Evolutionary conservation across 2,888 invertebrate species (phyloP).

Genomic region (Eupithecia subumbrata): DNA sequence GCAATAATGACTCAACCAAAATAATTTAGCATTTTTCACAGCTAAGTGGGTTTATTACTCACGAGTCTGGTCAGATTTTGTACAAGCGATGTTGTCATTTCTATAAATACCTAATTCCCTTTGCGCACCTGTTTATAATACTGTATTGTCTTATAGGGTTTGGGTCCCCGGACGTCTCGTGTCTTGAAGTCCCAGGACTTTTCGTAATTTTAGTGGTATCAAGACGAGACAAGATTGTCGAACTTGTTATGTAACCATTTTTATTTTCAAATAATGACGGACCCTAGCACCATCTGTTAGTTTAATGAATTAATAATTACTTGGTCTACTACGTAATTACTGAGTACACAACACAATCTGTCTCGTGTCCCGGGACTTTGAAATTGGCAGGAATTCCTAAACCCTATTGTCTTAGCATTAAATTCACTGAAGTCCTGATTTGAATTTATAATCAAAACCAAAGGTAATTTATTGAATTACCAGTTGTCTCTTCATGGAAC

Average conservation of each 20-base stretch:
- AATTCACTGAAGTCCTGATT: constrained; percentile 13
- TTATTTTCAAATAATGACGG: too few species aligned
- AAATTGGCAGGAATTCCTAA: too few species aligned
- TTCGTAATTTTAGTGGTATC: too few species aligned
- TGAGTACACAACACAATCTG: too few species aligned
- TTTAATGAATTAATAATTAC: too few species aligned
- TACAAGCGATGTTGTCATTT: neutral
- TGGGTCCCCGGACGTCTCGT: too few species aligned
- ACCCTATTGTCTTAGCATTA: constrained; percentile 25
- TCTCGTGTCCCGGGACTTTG: too few species aligned
- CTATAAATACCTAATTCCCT: neutral
- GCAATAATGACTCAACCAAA: neutral
- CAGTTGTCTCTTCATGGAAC: neutral
- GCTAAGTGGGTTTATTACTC: neutral
- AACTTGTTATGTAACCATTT: too few species aligned
- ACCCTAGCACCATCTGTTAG: too few species aligned
- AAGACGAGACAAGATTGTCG: too few species aligned
- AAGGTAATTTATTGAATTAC: neutral
- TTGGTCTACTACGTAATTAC: too few species aligned
- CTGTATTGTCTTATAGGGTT: constrained; percentile 28
- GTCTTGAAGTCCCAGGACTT: too few species aligned
- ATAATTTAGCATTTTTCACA: neutral
- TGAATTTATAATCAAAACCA: constrained; percentile 24
- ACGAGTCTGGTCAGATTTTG: neutral
- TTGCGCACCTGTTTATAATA: neutral